Base-by-base conservation (phyloP, 2,888 invertebrate genomes). In the Noctuana brunneofusca region DNA sequence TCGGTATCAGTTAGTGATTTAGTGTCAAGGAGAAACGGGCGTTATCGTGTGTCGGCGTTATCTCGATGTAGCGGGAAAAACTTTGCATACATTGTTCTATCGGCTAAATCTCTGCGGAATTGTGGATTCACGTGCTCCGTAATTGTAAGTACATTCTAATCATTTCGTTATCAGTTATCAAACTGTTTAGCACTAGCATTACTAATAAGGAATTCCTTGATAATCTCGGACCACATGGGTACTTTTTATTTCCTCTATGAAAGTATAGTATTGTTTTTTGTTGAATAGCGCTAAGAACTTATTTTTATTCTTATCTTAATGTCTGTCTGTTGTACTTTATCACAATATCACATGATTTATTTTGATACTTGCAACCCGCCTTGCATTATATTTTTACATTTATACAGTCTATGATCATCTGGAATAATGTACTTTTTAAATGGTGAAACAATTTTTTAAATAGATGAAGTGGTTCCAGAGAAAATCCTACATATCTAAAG, bases 11-110 rank as follows among this genome's bases (percentile, higher is more conserved):
- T 73, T 76, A 71, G 73, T 79, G 78, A 80, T 84, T 79, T 78
- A 75, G 83, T 80, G 83, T 76, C 84, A 85, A 85, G 86, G 84
- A 75, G 68, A 78, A 64, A 64, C 75, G 38, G 38, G 50, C 43
- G 56, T 24, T 63, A 62, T 62, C 62, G 9, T 8, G 16, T 43
- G 20, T 48, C 14, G 20, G 59, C 38, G 8, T 16, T 58, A 62
- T 62, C 55, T 55, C 27, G 48, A 49, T 55, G 24, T 55, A 62
- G 60, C 54, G 60, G 48, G 48, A 38, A 60, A 24, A 22, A 43
- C 14, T 58, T 41, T 8, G 48, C 60, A 11, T 22, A 32, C 27
- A 55, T 60, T 54, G 54, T 41, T 9, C 16, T 55, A 22, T 60
- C 53, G 30, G 30, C 14, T 22, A 54, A 60, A 60, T 60, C 46